These are phyloP conservation scores for Propithecus coquereli DNA, from an alignment of 2,113 vertebrate genomes.

Conservation along the genomic window DNA sequence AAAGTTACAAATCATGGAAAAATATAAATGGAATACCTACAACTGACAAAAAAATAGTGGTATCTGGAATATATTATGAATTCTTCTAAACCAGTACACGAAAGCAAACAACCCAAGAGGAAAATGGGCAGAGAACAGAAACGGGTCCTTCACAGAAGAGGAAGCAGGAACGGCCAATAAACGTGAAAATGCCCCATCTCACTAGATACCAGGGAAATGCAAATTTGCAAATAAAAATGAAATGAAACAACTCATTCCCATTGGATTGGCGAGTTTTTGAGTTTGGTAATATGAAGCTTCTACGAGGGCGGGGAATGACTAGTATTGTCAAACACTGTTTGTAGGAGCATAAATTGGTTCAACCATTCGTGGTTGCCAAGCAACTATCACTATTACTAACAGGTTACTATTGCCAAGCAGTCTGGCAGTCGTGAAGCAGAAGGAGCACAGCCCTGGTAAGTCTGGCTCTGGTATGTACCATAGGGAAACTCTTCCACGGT, in stretches of 20 bases:
- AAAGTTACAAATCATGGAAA: neutral
- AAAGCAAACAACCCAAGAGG: neutral
- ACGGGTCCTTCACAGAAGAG: neutral
- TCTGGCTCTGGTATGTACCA: neutral
- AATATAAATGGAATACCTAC: neutral
- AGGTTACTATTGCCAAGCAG: neutral
- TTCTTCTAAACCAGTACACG: neutral
- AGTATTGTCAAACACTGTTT: neutral
- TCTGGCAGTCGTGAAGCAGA: neutral
- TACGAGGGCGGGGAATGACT: neutral
- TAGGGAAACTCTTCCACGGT: neutral
- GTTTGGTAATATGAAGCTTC: neutral
- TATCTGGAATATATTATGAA: neutral
- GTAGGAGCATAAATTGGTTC: neutral
- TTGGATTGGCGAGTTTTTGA: neutral
- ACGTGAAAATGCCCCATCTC: neutral
- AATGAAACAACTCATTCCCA: neutral
- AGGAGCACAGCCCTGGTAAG: neutral
- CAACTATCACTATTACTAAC: neutral
- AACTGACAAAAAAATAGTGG: neutral
- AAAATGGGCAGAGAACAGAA: neutral
- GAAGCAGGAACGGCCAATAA: neutral
- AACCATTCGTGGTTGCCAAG: neutral
- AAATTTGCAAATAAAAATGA: neutral
- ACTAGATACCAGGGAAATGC: neutral